Evolutionary conservation across 2,888 invertebrate genomes (phyloP).

Genomic region (Zaprionus bogoriensis): DNA sequence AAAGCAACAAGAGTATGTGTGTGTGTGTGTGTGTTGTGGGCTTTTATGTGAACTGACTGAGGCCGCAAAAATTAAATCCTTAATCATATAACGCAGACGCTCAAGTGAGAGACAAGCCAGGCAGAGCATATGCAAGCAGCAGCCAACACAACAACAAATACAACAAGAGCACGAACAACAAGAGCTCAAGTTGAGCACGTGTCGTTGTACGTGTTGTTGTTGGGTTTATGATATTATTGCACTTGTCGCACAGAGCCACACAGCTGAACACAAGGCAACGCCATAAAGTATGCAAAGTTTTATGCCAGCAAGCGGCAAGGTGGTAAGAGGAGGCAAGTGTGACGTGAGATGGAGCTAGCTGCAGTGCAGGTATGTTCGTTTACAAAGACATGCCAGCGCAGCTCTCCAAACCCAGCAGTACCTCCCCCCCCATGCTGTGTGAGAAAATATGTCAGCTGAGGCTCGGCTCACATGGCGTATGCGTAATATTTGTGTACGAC

Average conservation of each 20-base stretch:
- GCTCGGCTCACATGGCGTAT: conserved; percentile 51
- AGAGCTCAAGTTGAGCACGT: conserved; percentile 29
- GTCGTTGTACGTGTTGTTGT: conserved; percentile 44
- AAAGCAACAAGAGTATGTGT: neutral
- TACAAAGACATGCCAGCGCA: conserved; percentile 61
- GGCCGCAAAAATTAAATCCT: conserved; percentile 65
- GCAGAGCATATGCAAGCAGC: neutral
- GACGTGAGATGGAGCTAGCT: neutral
- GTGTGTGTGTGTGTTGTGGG: conserved; percentile 2
- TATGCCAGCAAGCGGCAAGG: conserved; percentile 61
- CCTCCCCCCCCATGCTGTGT: neutral
- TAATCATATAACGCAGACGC: conserved; percentile 74
- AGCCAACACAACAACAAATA: conserved; percentile 13
- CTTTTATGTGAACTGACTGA: conserved; percentile 14
- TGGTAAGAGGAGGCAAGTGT: neutral
- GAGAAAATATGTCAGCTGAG: conserved; percentile 67
- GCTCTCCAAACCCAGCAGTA: neutral
- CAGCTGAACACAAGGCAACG: conserved; percentile 14
- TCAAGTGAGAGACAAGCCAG: conserved; percentile 46
- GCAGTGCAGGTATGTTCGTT: conserved; percentile 44
- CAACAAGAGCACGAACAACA: conserved; percentile 16
- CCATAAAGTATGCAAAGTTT: conserved; percentile 75
- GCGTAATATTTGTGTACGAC: conserved; percentile 57
- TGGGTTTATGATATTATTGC: conserved; percentile 74
- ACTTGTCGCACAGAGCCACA: conserved; percentile 53